A percentile compares a stretch with the other conserved stretches of the same genome.
phyloP scores from a whole-genome alignment of 1,140 invertebrate species.

The Oppia nitens region DNA sequence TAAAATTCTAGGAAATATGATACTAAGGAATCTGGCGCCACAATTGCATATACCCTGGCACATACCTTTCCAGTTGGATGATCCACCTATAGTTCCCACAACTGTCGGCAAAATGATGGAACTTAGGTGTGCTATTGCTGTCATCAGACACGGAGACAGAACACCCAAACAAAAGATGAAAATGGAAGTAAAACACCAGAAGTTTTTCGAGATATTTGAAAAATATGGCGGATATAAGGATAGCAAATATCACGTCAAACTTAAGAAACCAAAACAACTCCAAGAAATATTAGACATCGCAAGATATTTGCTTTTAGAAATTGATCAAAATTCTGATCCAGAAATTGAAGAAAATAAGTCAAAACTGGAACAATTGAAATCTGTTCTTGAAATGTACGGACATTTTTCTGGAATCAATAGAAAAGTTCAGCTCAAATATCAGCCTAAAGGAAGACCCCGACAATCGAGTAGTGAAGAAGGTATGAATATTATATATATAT shows the following conservation, averaged over 20 bases:
- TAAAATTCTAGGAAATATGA: slow-evolving; percentile 89
- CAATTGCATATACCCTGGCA: slow-evolving; percentile 91
- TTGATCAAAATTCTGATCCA: slow-evolving; percentile 60
- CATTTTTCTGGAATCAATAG: slow-evolving; percentile 99
- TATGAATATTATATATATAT: slow-evolving; percentile 32
- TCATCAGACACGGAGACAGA: slow-evolving; percentile 93
- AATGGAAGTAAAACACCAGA: slow-evolving; percentile 95
- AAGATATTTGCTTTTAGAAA: slow-evolving; percentile 65
- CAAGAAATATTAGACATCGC: slow-evolving; percentile 95
- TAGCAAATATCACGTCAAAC: slow-evolving; percentile 68
- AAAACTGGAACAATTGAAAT: slow-evolving; percentile 92
- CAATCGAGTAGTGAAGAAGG: slow-evolving; percentile 88
- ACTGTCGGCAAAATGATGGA: slow-evolving; percentile 98
- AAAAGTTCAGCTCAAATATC: slow-evolving; percentile 99
- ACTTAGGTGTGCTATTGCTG: slow-evolving; percentile 88
- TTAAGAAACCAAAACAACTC: slow-evolving; percentile 91
- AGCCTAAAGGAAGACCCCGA: slow-evolving; percentile 78
- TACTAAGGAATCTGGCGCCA: slow-evolving; percentile 76
- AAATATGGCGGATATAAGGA: slow-evolving; percentile 91
- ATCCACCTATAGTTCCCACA: slow-evolving; percentile 95
- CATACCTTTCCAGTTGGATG: slow-evolving; percentile 88
- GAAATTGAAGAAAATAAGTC: slow-evolving; percentile 93
- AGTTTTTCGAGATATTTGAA: slow-evolving; percentile 97
- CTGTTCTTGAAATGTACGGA: slow-evolving; percentile 98
- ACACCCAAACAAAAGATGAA: slow-evolving; percentile 99